Percentiles rank a stretch among this genome's conserved stretches.
These are phyloP conservation scores for Pteropus alecto DNA, from an alignment of 2,113 vertebrate species.

Conservation along the genomic window DNA sequence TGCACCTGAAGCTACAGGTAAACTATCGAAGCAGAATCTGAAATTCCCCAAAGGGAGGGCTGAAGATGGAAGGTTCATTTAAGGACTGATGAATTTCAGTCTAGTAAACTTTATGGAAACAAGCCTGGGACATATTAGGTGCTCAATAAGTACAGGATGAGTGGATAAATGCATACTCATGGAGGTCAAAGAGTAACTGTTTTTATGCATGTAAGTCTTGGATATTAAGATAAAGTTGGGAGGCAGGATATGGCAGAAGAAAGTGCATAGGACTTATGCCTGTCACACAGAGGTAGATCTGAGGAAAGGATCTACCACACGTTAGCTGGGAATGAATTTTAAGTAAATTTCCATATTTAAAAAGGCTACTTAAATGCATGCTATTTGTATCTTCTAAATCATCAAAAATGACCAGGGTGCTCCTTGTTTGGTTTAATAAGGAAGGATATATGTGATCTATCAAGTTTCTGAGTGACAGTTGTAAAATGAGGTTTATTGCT, in stretches of 20 bases:
- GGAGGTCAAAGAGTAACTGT: neutral
- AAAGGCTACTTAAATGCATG: neutral
- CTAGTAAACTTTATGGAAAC: neutral
- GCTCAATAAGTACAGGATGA: neutral
- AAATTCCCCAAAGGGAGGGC: neutral
- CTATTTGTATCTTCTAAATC: neutral
- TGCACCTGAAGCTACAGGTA: constrained; percentile 90
- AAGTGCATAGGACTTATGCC: neutral
- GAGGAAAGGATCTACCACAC: neutral
- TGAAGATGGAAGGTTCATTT: neutral
- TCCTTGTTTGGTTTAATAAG: neutral
- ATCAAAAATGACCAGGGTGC: neutral
- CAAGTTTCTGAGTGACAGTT: neutral
- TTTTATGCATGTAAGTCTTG: neutral
- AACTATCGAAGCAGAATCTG: neutral
- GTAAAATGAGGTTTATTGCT: neutral
- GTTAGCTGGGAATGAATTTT: neutral
- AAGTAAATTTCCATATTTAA: neutral
- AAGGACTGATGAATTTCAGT: neutral
- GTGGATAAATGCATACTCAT: neutral
- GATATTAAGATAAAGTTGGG: neutral
- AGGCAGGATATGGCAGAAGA: neutral
- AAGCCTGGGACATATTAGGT: neutral
- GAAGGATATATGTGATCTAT: neutral
- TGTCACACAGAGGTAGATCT: neutral